Evolutionary conservation across 2,113 vertebrate species (phyloP).

Genomic region (Cavia porcellus): DNA sequence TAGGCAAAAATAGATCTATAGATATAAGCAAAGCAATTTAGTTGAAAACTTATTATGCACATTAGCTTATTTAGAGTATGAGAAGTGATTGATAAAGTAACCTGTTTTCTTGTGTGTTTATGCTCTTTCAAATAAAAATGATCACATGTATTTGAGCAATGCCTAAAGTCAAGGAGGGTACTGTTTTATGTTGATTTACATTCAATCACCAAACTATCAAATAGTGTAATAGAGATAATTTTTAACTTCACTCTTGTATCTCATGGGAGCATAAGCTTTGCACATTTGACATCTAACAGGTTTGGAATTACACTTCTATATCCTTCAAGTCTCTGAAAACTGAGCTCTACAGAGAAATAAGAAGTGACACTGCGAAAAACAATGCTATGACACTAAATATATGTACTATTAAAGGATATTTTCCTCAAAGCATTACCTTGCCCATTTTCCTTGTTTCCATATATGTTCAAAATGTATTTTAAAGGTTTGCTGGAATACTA

Average conservation of each 20-base stretch:
- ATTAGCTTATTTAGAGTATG: background rate
- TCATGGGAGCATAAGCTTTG: background rate
- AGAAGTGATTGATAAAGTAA: background rate
- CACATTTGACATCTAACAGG: background rate
- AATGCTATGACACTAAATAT: background rate
- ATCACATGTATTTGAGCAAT: background rate
- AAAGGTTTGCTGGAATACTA: background rate
- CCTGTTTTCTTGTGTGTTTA: background rate
- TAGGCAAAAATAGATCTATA: background rate
- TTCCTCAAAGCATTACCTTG: background rate
- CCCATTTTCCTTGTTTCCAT: background rate
- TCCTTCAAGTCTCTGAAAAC: background rate
- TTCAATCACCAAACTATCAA: background rate
- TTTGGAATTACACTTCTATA: background rate
- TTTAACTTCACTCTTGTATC: background rate
- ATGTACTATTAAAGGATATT: background rate
- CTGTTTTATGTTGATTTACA: background rate
- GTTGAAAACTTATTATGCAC: background rate
- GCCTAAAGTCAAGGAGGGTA: background rate
- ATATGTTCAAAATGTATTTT: background rate
- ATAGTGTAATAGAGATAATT: background rate
- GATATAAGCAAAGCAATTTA: background rate
- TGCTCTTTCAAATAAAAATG: background rate
- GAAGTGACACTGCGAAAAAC: slow-evolving; percentile 5
- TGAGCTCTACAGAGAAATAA: slow-evolving; percentile 63